phyloP scores from a whole-genome alignment of 2,888 invertebrate species.

The Phrixothrix hirtus region DNA sequence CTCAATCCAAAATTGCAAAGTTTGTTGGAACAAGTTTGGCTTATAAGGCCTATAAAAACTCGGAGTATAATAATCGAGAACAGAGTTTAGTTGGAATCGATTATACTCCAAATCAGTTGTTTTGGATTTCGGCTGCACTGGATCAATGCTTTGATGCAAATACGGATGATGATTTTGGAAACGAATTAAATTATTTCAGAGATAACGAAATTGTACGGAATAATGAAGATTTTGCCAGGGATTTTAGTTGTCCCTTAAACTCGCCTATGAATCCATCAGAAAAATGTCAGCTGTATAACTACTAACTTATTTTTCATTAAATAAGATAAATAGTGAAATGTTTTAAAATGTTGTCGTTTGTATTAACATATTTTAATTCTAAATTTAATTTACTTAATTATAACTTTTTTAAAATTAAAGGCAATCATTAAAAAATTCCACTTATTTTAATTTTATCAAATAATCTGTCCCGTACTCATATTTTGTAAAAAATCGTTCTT shows the following conservation, averaged over 20 bases:
- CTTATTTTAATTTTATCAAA: too few species aligned
- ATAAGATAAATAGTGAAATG: background rate
- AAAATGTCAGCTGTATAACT: conserved; percentile 7
- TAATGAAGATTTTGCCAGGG: conserved; percentile 8
- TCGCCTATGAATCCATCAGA: conserved; percentile 14
- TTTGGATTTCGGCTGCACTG: conserved; percentile 47
- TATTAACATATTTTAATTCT: too few species aligned
- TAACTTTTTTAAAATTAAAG: too few species aligned
- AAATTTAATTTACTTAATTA: too few species aligned
- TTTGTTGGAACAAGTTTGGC: conserved; percentile 88
- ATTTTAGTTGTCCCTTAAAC: conserved; percentile 7
- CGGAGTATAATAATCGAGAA: conserved; percentile 69
- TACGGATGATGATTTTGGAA: background rate
- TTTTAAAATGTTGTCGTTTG: conserved; percentile 3
- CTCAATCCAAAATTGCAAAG: too few species aligned
- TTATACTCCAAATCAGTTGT: conserved; percentile 63
- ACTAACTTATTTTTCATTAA: too few species aligned
- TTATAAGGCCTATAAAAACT: conserved; percentile 76
- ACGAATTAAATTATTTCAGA: background rate
- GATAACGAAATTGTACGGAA: background rate
- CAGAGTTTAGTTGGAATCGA: conserved; percentile 70
- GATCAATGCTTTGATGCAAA: background rate
- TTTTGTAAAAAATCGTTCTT: too few species aligned
- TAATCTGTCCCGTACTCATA: too few species aligned
- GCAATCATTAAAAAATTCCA: too few species aligned